Base-by-base conservation (phyloP, 2,113 vertebrate genomes). In the Sylvilagus bachmani region DNA sequence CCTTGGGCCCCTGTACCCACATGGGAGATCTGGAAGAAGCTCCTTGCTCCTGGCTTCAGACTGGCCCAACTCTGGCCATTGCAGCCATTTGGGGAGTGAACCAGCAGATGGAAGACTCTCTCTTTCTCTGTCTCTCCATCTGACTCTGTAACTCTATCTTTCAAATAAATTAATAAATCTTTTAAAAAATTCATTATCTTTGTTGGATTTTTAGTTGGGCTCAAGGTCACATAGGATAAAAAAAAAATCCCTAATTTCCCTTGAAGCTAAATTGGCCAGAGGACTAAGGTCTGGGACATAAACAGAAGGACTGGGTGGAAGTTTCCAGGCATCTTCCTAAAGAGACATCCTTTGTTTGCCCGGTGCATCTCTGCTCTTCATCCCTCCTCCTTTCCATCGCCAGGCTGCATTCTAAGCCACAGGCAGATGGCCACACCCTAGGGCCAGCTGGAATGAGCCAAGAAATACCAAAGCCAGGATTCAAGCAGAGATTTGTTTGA, bases 391-490 rank as follows among this genome's bases (percentile, higher is more conserved):
- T 84, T 90, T 61, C 21, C 22, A 13, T 13, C 6, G 7, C 31
- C 51, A 75, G 75, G 22, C 21, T 29, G 0, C 6, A 6, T 62
- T 90, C 74, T 75, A 53, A 74, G 17, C 38, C 12, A 82, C n/a
- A 90, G 81, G 29, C 21, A 81, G 75, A 93, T 33, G 73, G 78
- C 31, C 24, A 75, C 51, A 24, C 36, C 55, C 49, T 17, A 69
- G 33, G 53, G 31, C 16, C 86, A 16, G 7, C 51, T 90, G 53
- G 24, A 92, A 90, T 69, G n/a, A 84, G 31, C 88, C 70, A 36
- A 74, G 70, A 94, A 61, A 71, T 55, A 27, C 61, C 89, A 73
- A 44, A 77, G 22, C 67, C 77, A 95, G 78, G 89, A 93, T 36
- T 73, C 36, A 90, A 71, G 62, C 25, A 69, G 64, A 77, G 36